These are phyloP conservation scores for Blera fallax DNA, from an alignment of 2,888 invertebrate genomes.

Conservation along the genomic window DNA sequence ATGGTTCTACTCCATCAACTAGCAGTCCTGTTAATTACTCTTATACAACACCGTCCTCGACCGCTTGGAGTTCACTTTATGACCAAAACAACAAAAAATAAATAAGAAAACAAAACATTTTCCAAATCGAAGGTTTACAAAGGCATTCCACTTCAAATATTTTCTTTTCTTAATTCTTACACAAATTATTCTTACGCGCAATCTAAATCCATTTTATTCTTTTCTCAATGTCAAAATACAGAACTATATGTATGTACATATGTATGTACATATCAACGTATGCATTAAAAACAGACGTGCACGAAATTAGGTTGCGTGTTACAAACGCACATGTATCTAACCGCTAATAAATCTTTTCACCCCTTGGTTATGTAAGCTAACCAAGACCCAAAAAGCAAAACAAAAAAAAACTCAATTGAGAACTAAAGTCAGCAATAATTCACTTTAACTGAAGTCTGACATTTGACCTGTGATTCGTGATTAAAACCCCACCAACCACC, in stretches of 20 bases:
- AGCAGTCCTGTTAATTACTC: too few species aligned
- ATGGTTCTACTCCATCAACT: too few species aligned
- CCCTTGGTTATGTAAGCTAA: constrained; percentile 18
- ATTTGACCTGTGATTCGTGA: constrained; percentile 32
- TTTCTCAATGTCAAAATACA: not conserved
- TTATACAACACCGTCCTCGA: too few species aligned
- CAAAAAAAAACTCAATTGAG: not conserved
- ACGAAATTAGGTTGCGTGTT: constrained; percentile 24
- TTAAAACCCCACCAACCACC: constrained; percentile 3
- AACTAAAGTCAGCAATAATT: constrained; percentile 34
- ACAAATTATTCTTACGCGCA: not conserved
- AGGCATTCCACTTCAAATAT: too few species aligned
- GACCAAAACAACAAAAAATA: too few species aligned
- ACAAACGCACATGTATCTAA: constrained; percentile 13
- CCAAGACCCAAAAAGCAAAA: not conserved
- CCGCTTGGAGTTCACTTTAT: too few species aligned
- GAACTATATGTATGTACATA: not conserved
- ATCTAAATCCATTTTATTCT: not conserved
- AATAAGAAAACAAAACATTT: too few species aligned
- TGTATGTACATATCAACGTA: not conserved
- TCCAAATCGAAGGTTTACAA: not conserved
- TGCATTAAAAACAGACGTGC: not conserved
- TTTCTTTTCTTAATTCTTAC: too few species aligned
- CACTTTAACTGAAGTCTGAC: constrained; percentile 29
- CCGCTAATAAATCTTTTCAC: constrained; percentile 20